A percentile compares a stretch with the other conserved stretches of the same genome.
phyloP scores from a whole-genome alignment of 2,888 invertebrate genomes.

The Acrocyrtus sp. region DNA sequence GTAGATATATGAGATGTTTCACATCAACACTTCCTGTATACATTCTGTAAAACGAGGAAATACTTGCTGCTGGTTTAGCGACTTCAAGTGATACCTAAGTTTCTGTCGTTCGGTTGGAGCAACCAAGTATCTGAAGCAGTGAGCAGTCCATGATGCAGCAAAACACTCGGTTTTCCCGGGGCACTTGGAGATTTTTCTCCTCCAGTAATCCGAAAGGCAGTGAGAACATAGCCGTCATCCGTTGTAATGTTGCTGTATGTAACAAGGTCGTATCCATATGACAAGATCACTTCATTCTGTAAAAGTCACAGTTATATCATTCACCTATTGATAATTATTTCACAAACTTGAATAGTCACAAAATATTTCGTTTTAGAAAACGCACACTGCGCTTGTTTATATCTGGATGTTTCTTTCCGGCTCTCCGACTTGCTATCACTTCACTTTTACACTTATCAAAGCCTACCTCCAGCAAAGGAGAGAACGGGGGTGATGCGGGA shows the following conservation, averaged over 20 bases:
- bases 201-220: constrained; percentile 29
- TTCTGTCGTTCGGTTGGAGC: constrained; percentile 25
- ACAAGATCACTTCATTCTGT: constrained; percentile 12
- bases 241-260: constrained; percentile 31
- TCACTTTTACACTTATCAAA: constrained; percentile 15
- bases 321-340: no score
- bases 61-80: no score
- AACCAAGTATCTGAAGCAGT: constrained; percentile 37
- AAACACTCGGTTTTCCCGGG: constrained; percentile 23
- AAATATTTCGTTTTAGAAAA: background rate
- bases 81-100: constrained; percentile 24
- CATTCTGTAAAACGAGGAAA: background rate
- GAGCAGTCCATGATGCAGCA: constrained; percentile 38
- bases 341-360: background rate
- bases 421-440: constrained; percentile 4
- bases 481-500: background rate
- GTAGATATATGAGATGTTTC: no score
- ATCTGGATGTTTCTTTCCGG: constrained; percentile 11
- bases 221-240: constrained; percentile 40
- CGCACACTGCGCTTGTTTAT: constrained; percentile 18
- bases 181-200: constrained; percentile 11
- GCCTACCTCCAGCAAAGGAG: constrained; percentile 1
- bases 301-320: no score
- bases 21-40: no score
- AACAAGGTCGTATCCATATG: constrained; percentile 6